phyloP scores from a whole-genome alignment of 2,113 vertebrate genomes.

The Coptodon rendalli region DNA sequence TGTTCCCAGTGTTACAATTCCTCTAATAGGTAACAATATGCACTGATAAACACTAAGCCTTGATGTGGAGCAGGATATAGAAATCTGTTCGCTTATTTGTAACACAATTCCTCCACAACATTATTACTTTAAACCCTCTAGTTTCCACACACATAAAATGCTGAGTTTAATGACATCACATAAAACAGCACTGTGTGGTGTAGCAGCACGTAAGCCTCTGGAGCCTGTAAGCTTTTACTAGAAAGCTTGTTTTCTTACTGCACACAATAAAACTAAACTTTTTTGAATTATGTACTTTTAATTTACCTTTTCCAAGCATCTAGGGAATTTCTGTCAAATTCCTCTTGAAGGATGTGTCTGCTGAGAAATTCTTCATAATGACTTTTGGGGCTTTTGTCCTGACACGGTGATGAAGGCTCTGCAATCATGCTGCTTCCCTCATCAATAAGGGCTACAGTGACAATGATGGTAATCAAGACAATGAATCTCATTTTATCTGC shows the following conservation, averaged over 20 bases:
- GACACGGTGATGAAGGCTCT: background rate
- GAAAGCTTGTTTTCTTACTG: accelerated
- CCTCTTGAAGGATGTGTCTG: background rate
- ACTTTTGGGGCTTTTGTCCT: background rate
- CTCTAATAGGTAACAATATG: background rate
- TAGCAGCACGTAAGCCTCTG: background rate
- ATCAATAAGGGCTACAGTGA: background rate
- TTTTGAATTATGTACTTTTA: background rate
- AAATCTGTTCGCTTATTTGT: accelerated
- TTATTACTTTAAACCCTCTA: background rate
- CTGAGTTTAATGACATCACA: background rate
- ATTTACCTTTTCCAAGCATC: background rate
- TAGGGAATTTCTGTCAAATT: background rate
- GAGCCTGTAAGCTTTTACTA: background rate
- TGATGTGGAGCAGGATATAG: background rate
- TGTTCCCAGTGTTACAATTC: background rate
- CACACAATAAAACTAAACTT: background rate
- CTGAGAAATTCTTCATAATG: background rate
- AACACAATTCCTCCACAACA: background rate
- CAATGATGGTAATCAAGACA: background rate
- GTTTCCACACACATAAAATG: background rate
- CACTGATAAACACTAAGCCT: background rate
- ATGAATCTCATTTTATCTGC: background rate
- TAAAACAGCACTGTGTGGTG: background rate
- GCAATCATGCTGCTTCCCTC: background rate